These are phyloP conservation scores for Hestina assimilis DNA, from an alignment of 1,140 invertebrate genomes.

Conservation along the genomic window DNA sequence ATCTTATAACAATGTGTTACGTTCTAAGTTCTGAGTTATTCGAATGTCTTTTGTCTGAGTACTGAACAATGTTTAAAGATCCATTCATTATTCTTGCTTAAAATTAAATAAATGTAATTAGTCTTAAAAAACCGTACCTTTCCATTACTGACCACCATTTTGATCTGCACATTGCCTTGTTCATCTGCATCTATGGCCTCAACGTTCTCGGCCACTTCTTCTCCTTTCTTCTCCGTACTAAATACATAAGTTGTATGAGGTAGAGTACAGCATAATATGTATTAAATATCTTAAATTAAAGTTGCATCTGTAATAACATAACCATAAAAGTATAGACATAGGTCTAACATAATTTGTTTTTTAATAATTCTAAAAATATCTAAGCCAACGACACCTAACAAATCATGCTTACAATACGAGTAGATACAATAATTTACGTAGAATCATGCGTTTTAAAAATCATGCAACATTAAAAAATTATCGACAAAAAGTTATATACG, in stretches of 20 bases:
- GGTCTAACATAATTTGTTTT: not conserved
- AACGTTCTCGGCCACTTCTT: conserved; percentile 59
- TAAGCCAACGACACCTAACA: not conserved
- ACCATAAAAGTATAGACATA: not conserved
- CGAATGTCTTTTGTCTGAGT: too few species aligned
- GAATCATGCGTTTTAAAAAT: conserved; percentile 2
- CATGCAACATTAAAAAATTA: conserved; percentile 3
- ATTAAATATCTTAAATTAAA: too few species aligned
- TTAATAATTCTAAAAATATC: not conserved
- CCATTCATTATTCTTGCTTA: too few species aligned
- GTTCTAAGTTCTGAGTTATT: too few species aligned
- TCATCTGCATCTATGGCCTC: conserved; percentile 58
- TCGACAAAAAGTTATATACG: not conserved
- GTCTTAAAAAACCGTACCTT: too few species aligned
- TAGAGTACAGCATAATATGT: too few species aligned
- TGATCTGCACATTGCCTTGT: conserved; percentile 87
- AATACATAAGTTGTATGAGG: too few species aligned
- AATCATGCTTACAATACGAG: conserved; percentile 14
- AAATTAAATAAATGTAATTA: not conserved
- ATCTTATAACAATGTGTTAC: too few species aligned
- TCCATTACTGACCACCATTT: conserved; percentile 88
- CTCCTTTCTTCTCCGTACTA: conserved; percentile 76
- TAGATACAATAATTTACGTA: not conserved
- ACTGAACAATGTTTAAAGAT: too few species aligned
- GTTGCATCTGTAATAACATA: too few species aligned